Evolutionary conservation across 2,888 invertebrate species (phyloP).

Genomic region (Druceiella hillmani): DNA sequence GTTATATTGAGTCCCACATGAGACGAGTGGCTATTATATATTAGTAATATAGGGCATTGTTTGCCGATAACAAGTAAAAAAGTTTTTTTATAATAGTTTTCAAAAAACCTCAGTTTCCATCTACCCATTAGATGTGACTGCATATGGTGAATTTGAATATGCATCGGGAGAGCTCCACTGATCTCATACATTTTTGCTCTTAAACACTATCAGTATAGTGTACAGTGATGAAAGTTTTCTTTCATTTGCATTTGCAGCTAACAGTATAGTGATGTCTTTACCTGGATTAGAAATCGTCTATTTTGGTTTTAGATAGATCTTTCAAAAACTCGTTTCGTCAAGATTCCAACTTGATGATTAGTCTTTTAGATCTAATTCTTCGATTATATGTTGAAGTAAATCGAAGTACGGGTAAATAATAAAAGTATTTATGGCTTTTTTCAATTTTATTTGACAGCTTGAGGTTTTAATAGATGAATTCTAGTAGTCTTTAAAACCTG

Average conservation of each 20-base stretch:
- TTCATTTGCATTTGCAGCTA: slow-evolving; percentile 11
- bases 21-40: slow-evolving; percentile 27
- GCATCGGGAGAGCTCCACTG: slow-evolving; percentile 15
- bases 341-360: slow-evolving; percentile 24
- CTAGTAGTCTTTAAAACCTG: slow-evolving; percentile 26
- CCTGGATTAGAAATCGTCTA: slow-evolving; percentile 14
- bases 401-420: slow-evolving; percentile 9
- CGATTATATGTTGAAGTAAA: no score
- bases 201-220: slow-evolving; percentile 9
- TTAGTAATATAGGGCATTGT: slow-evolving; percentile 24
- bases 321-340: slow-evolving; percentile 19
- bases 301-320: slow-evolving; percentile 20
- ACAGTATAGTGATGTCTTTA: slow-evolving; percentile 10
- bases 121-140: slow-evolving; percentile 27
- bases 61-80: slow-evolving; percentile 16
- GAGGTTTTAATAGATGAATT: slow-evolving; percentile 30
- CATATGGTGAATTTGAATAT: slow-evolving; percentile 18
- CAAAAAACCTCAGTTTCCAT: slow-evolving; percentile 22
- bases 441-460: slow-evolving; percentile 28
- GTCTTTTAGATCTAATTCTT: slow-evolving; percentile 16
- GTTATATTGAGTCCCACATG: slow-evolving; percentile 24
- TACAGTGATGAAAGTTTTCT: slow-evolving; percentile 11
- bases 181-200: slow-evolving; percentile 19
- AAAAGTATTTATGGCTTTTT: slow-evolving; percentile 21
- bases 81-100: slow-evolving; percentile 13